Base-by-base conservation (phyloP, 2,797 vertebrate genomes). In the Intellagama lesueurii region DNA sequence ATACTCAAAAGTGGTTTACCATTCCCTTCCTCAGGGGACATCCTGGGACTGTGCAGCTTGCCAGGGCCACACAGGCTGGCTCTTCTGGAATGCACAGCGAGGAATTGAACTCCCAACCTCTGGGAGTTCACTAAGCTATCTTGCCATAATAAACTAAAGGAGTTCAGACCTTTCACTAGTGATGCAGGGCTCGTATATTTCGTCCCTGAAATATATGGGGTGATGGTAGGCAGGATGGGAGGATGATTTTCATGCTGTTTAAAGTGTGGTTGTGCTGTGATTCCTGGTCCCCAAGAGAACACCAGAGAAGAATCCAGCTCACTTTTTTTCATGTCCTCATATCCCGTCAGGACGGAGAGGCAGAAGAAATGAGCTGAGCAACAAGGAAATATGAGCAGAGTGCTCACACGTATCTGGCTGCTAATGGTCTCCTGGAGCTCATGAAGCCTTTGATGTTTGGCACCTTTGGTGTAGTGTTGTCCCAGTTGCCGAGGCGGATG, bases 391-490 rank as follows among this genome's bases (percentile, higher is more conserved):
- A 79, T 44, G 6, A 19, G 81, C 73, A 12, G 28, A 69, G 52
- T 47, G 60, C 47, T 89, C 70, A 69, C 81, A 69, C 79, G 40
- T 56, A 17, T 47, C 70, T 19, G 69, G 68, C 68, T 75, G 73
- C 80, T 84, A 79, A 84, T 16, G 76, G 52, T 73, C 52, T 84
- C 75, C n/a, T 7, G 19, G 89, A 66, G 81, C 81, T 84, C 73
- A n/a, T 69, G 83, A 76, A 66, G 73, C 24, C 40, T 40, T 82
- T 86, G 83, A 86, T 83, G 88, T 76, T 40, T 81, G 60, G 30
- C 88, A 87, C 85, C 16, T 84, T 69, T 81, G 81, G 70, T 22
- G 5, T 66, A 28, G 81, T 86, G 86, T n/a, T 22, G 60, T 85
- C 40, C 52, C 35, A 28, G 52, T 68, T 66, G 66, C 30, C 40